Evolutionary conservation across 30 jellyfish, hydroid and myxozoan species (phyloP), one percentile per base, ranked within the genome.

Genomic region (Catostylus mosaicus): DNA sequence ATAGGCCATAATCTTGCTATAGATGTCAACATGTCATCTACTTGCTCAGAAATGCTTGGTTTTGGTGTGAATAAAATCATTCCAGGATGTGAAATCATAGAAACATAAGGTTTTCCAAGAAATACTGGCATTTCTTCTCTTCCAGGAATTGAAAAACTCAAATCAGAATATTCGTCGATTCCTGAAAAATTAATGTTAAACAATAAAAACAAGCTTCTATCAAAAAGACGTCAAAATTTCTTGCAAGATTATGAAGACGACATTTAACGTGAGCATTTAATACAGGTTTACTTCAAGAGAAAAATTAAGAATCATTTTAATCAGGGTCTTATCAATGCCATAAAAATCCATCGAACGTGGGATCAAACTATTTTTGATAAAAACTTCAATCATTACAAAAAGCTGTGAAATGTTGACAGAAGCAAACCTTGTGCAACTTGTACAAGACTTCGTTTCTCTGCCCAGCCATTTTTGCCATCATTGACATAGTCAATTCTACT

Each of bases 81-180:
- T n/a, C 96, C 96, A 1, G 96, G 96, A 48, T 88, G 92, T 19
- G 54, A 65, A 30, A 78, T 80, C 77, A 78, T 11, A 1, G 92
- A 78, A 0, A 77, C 78, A 51, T 75, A 88, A 11, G 96, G 90
- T 3, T 60, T 19, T 31, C 84, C 92, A 20, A 75, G 82, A 11
- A 46, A 50, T 1, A 10, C 27, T 20, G 27, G 64, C 84, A 88
- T 57, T 61, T 70, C 82, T 54, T 29, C 40, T 59, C 72, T 47
- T 71, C 96, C 96, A 20, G 82, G 29, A 16, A 88, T 34, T 0
- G 86, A 75, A 70, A 88, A 88, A 61, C 84, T 78, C 51, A 88
- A 6, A 35, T 88, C 92, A 0, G 81, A 45, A 40, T 71, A 66
- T 19, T 70, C 84, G 26, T 72, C 91, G 36, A 88, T 72, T 27